These are phyloP conservation scores for Drosophila nr. perissopoda DNA, from an alignment of 2,888 invertebrate genomes.

Conservation along the genomic window DNA sequence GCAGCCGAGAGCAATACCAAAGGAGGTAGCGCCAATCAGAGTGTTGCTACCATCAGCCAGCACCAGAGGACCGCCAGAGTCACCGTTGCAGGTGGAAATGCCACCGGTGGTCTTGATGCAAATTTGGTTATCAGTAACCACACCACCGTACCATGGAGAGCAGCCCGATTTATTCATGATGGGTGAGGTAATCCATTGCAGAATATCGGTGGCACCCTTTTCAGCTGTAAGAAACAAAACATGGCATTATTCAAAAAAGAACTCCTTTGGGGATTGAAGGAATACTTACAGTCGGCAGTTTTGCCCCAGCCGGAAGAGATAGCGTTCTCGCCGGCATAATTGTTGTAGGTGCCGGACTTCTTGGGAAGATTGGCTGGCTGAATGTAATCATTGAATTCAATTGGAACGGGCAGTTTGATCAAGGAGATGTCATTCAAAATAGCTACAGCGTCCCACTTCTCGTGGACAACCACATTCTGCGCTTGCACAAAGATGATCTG, in stretches of 20 bases:
- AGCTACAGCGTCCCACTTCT: conserved; percentile 76
- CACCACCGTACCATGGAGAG: conserved; percentile 61
- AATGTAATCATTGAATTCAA: conserved; percentile 78
- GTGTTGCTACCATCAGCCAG: conserved; percentile 54
- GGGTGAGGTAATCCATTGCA: conserved; percentile 68
- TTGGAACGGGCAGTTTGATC: conserved; percentile 83
- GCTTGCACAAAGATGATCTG: conserved; percentile 65
- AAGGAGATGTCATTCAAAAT: conserved; percentile 85
- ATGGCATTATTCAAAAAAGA: background rate
- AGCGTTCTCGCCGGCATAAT: conserved; percentile 58
- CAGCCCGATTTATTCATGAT: conserved; percentile 71
- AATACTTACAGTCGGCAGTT: conserved; percentile 70
- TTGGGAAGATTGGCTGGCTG: conserved; percentile 73
- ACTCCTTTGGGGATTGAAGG: background rate
- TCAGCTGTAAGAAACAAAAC: conserved; percentile 38
- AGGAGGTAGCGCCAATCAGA: conserved; percentile 82
- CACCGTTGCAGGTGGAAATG: conserved; percentile 82
- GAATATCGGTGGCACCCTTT: conserved; percentile 55
- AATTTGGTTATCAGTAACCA: conserved; percentile 56
- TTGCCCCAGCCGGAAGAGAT: conserved; percentile 83
- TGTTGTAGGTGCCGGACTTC: conserved; percentile 44
- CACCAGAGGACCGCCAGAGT: conserved; percentile 83
- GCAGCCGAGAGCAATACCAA: conserved; percentile 80
- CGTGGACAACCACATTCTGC: conserved; percentile 81
- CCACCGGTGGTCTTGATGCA: conserved; percentile 78